A percentile compares a stretch with the other conserved stretches of the same genome.
phyloP scores from a whole-genome alignment of 2,888 invertebrate genomes.

The Laothoe populi region DNA sequence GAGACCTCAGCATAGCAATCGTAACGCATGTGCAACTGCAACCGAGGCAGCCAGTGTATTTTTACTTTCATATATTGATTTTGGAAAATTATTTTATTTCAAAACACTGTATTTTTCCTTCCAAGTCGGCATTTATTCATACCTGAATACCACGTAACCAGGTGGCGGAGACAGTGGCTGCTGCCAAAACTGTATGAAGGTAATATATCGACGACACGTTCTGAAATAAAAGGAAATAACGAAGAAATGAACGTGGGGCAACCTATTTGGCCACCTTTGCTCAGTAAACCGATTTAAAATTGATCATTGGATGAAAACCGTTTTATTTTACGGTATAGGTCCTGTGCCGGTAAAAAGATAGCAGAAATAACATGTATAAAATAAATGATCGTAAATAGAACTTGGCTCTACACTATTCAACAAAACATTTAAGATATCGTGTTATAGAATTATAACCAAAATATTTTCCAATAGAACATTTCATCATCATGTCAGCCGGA shows the following conservation, averaged over 20 bases:
- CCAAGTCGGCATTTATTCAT: background rate
- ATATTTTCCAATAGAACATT: too few relatives aligned
- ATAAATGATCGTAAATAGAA: too few relatives aligned
- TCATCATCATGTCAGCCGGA: too few relatives aligned
- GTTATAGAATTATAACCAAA: too few relatives aligned
- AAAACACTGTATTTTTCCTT: background rate
- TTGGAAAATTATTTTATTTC: background rate
- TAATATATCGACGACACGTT: constrained; percentile 3
- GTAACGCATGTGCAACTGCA: too few relatives aligned
- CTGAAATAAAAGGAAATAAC: constrained; percentile 19
- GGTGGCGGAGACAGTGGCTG: background rate
- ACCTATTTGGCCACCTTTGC: constrained; percentile 26
- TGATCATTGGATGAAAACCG: constrained; percentile 30
- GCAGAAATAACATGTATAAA: background rate
- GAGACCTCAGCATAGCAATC: too few relatives aligned
- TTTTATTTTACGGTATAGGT: constrained; percentile 10
- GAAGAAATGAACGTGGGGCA: constrained; percentile 8
- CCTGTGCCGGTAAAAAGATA: background rate
- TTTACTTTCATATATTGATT: too few relatives aligned
- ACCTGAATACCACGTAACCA: background rate
- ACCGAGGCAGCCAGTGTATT: too few relatives aligned
- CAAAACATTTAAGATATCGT: too few relatives aligned
- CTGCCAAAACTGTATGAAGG: constrained; percentile 6
- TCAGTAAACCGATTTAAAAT: constrained; percentile 33
- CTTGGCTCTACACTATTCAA: too few relatives aligned